These are phyloP conservation scores for Elephas maximus DNA, from an alignment of 2,113 vertebrate genomes.

Conservation along the genomic window DNA sequence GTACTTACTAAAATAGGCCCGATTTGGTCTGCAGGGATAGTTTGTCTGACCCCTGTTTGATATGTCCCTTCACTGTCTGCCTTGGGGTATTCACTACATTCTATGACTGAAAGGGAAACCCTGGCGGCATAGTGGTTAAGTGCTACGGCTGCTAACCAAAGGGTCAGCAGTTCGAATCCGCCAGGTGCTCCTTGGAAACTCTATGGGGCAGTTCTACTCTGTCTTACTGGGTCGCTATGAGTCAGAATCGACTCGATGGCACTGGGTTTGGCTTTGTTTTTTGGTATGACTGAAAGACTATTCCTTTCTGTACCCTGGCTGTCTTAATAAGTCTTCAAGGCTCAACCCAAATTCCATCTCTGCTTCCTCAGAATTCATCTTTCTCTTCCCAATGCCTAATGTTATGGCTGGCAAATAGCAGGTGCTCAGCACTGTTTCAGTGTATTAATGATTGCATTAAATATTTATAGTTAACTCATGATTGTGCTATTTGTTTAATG, in stretches of 20 bases:
- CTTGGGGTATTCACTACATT: no score
- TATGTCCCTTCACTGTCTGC: fast-evolving
- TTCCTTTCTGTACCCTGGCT: not conserved
- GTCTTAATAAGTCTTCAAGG: fast-evolving
- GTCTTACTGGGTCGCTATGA: no score
- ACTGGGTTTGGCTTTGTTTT: no score
- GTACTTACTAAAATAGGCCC: not conserved
- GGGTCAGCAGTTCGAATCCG: no score
- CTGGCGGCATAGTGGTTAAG: no score
- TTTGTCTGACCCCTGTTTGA: not conserved
- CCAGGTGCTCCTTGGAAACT: no score
- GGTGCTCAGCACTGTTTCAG: fast-evolving
- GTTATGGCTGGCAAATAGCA: fast-evolving
- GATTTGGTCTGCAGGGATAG: not conserved
- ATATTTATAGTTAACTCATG: not conserved
- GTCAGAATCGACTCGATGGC: no score
- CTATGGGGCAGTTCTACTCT: no score
- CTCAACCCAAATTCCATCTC: not conserved
- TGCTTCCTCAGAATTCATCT: fast-evolving
- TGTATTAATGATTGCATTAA: not conserved
- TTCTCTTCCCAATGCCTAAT: not conserved
- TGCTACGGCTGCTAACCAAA: no score
- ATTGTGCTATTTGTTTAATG: not conserved
- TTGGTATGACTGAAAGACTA: not conserved
- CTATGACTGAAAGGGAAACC: not conserved